Evolutionary conservation across 2,797 vertebrate species (phyloP).

Genomic region (Microctenopoma lineatum): DNA sequence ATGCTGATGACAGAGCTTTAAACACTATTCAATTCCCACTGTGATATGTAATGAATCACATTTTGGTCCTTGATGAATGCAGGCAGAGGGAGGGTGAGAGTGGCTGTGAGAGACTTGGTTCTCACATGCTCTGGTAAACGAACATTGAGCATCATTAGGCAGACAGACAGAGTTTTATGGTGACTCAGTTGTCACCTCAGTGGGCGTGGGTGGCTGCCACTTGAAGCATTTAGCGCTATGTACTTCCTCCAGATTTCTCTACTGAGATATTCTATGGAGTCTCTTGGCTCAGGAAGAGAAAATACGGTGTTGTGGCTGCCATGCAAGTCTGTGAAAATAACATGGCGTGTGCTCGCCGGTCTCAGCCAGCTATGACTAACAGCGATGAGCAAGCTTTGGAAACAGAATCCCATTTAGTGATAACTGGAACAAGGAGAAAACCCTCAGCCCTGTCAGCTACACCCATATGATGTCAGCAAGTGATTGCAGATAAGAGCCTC

Average conservation of each 20-base stretch:
- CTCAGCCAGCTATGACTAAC: slow-evolving; percentile 10
- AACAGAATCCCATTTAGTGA: slow-evolving; percentile 11
- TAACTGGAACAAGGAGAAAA: background rate
- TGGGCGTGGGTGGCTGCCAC: slow-evolving; percentile 1
- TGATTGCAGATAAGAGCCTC: background rate
- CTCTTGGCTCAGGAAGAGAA: slow-evolving; percentile 10
- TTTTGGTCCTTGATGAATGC: background rate
- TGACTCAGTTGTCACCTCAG: slow-evolving; percentile 15
- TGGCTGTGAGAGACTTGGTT: slow-evolving; percentile 18
- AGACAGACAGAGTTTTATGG: slow-evolving; percentile 21
- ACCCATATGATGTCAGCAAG: slow-evolving; percentile 16
- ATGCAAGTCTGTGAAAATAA: slow-evolving; percentile 26
- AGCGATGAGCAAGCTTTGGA: slow-evolving; percentile 22
- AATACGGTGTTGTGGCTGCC: slow-evolving; percentile 46
- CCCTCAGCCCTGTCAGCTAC: background rate
- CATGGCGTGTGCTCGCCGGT: slow-evolving; percentile 1
- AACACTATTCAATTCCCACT: background rate
- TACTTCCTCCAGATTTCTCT: slow-evolving; percentile 6
- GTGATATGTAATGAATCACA: background rate
- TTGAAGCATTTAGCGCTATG: slow-evolving; percentile 7
- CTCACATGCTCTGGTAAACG: slow-evolving; percentile 21
- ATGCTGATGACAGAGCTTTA: background rate
- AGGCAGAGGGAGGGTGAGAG: slow-evolving; percentile 7
- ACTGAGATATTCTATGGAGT: background rate
- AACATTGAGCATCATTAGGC: slow-evolving; percentile 10